Evolutionary conservation across 2,797 vertebrate genomes (phyloP), one percentile per base, ranked within the genome.

Genomic region (Phalloptychus januarius): DNA sequence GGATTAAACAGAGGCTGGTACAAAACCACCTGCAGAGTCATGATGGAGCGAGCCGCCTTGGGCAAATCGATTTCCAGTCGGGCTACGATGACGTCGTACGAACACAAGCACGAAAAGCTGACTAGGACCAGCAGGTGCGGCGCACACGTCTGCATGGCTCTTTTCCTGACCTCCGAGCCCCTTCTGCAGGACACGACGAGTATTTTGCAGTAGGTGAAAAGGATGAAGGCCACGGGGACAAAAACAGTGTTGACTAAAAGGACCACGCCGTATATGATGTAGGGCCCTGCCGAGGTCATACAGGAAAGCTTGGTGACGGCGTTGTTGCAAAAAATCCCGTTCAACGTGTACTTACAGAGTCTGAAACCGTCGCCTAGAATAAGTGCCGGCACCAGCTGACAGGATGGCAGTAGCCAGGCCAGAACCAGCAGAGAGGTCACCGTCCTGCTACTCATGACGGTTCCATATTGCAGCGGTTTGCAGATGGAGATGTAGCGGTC

Each of bases 401-500:
- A 61, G 28, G 54, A 50, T 46, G 84, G 82, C 18, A 83, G 1
- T n/a, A 83, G 20, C 83, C 82, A 85, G 28, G 77, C 42, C 2
- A 78, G 67, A 46, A 61, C 42, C 18, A 88, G 20, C 1, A 82
- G 8, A 20, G 63, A 33, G 15, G 0, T 71, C 15, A 89, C 65
- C 56, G 65, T 71, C 4, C 15, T 31, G 28, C 16, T 77, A 1
- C 38, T 45, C 75, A 77, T 77, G 13, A 77, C 73, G 3, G 25
- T 76, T 23, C 63, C 2, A 73, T 89, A 86, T 63, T 85, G 79
- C 58, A 88, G 63, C 63, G 84, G 86, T 63, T 87, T 91, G 75
- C 84, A 86, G 72, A 89, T 87, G 10, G 87, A 82, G n/a, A 84
- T 84, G 48, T 84, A 87, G 15, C 83, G 83, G 75, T 88, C 87